These are phyloP conservation scores for Rhimphoctona megacephalus DNA, from an alignment of 2,888 invertebrate genomes.

Conservation along the genomic window DNA sequence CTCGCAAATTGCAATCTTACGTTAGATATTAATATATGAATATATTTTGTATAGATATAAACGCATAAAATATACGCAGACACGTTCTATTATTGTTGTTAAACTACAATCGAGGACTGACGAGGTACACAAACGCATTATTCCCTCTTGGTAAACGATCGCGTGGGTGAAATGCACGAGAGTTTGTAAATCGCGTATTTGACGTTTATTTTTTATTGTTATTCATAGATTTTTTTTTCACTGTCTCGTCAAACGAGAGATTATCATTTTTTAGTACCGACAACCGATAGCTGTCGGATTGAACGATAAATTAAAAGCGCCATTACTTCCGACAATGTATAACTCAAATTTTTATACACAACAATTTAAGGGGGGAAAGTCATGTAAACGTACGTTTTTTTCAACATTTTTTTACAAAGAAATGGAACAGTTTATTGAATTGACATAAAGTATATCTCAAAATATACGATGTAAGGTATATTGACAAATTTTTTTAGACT, in stretches of 20 bases:
- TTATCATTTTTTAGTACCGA: slow-evolving; percentile 6
- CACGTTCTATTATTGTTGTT: slow-evolving; percentile 54
- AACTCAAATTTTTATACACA: neutral
- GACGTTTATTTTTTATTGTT: neutral
- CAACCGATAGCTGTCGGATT: slow-evolving; percentile 9
- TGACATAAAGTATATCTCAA: too few relatives aligned
- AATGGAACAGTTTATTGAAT: too few relatives aligned
- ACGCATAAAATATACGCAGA: slow-evolving; percentile 29
- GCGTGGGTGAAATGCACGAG: slow-evolving; percentile 46
- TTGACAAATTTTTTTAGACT: too few relatives aligned
- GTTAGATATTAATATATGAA: slow-evolving; percentile 2
- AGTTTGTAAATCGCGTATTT: slow-evolving; percentile 35
- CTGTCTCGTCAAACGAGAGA: slow-evolving; percentile 30
- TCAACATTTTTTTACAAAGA: too few relatives aligned
- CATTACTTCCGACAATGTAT: slow-evolving; percentile 18
- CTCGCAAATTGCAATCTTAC: slow-evolving; percentile 61
- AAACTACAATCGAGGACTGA: slow-evolving; percentile 52
- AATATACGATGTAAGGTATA: too few relatives aligned
- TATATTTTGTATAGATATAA: slow-evolving; percentile 7
- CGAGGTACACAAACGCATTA: slow-evolving; percentile 55
- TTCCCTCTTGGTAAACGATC: slow-evolving; percentile 14
- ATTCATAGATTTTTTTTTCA: neutral
- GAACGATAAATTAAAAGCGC: slow-evolving; percentile 28
- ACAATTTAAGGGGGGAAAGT: too few relatives aligned
- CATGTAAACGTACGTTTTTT: too few relatives aligned